Evolutionary conservation across 2,113 vertebrate genomes (phyloP).

Genomic region (Brachionichthys hirsutus): DNA sequence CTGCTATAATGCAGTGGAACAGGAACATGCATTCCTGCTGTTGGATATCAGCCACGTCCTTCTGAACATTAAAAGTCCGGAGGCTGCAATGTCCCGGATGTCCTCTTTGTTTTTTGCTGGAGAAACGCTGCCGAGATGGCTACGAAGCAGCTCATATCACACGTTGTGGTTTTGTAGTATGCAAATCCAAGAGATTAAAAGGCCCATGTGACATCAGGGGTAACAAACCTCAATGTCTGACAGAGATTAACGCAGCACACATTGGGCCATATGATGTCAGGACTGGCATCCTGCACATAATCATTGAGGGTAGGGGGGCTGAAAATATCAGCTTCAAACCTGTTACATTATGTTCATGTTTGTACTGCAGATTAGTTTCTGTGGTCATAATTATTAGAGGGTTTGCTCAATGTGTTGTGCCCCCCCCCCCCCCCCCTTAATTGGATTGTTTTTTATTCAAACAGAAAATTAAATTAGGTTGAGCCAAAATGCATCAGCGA

Average conservation of each 20-base stretch:
- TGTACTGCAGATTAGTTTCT: too few species aligned
- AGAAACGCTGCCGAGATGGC: constrained; percentile 25
- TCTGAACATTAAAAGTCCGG: constrained; percentile 19
- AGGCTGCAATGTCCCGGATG: constrained; percentile 1
- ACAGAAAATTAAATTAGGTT: too few species aligned
- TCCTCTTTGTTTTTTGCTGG: constrained; percentile 26
- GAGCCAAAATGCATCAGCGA: too few species aligned
- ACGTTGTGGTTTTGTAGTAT: constrained; percentile 9
- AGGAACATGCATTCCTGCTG: constrained; percentile 27
- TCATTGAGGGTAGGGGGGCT: constrained; percentile 57
- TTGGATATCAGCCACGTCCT: constrained; percentile 20
- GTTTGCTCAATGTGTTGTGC: too few species aligned
- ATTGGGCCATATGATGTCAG: constrained; percentile 48
- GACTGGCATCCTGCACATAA: constrained; percentile 52
- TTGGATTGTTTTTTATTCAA: too few species aligned
- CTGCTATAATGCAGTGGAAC: constrained; percentile 37
- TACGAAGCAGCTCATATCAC: constrained; percentile 27
- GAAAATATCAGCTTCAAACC: constrained; percentile 46
- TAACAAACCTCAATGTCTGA: constrained; percentile 35
- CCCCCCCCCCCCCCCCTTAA: too few species aligned
- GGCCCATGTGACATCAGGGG: constrained; percentile 36
- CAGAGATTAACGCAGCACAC: constrained; percentile 25
- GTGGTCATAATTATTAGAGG: too few species aligned
- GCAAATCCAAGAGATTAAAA: constrained; percentile 36
- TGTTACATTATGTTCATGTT: neutral